A percentile compares a stretch with the other conserved stretches of the same genome.
Conservation (phyloP, 2,797 vertebrate genomes). For the Petrocephalus sullivani region DNA sequence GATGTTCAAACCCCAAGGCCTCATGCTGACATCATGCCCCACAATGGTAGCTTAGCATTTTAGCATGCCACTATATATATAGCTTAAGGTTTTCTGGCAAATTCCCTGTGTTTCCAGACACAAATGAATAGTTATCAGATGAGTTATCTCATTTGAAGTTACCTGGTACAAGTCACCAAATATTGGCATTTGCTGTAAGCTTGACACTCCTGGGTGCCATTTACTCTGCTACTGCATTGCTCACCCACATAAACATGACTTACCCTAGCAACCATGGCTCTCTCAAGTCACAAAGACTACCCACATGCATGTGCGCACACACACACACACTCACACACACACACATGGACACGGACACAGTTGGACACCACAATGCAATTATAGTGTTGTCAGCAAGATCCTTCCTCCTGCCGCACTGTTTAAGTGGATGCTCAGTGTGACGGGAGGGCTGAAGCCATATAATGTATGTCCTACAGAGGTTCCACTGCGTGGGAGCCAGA, state of each 20-base stretch:
- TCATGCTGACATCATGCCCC: not conserved
- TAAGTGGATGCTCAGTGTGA: not conserved
- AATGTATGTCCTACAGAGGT: conserved; percentile 19
- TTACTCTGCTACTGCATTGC: not conserved
- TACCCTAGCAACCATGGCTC: not conserved
- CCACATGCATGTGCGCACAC: not conserved
- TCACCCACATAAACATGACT: not conserved
- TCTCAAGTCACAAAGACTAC: not conserved
- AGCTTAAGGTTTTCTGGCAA: not conserved
- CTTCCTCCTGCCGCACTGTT: not conserved
- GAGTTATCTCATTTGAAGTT: not conserved
- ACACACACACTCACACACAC: not conserved
- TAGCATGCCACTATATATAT: not conserved
- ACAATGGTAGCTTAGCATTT: not conserved
- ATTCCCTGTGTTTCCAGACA: not conserved
- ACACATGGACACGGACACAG: conserved; percentile 5
- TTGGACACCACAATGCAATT: conserved; percentile 27
- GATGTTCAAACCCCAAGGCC: not conserved
- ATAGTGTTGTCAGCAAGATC: not conserved
- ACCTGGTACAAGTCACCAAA: not conserved
- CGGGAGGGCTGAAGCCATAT: not conserved
- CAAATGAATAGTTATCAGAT: not conserved
- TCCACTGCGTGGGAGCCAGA: not conserved
- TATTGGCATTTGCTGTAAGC: not conserved
- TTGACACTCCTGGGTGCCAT: not conserved